These are phyloP conservation scores for Meloidogyne hapla DNA, from an alignment of 1,140 invertebrate species.

Conservation along the genomic window DNA sequence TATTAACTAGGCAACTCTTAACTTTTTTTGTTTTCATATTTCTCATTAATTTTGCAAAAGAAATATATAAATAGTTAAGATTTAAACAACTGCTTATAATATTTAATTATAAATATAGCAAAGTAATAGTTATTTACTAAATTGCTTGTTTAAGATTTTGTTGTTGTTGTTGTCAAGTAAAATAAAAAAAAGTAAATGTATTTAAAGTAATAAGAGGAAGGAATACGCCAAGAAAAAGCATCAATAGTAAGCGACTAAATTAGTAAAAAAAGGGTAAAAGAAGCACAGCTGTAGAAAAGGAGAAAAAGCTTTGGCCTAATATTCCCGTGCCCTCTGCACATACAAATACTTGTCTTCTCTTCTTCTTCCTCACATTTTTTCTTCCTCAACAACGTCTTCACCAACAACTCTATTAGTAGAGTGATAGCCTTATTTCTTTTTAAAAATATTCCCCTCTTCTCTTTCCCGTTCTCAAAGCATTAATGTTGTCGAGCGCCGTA, in stretches of 20 bases:
- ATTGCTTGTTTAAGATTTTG: no score
- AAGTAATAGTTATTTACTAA: no score
- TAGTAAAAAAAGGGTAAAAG: not conserved
- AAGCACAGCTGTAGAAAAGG: not conserved
- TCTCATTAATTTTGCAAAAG: no score
- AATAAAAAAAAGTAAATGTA: no score
- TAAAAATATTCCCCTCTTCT: not conserved
- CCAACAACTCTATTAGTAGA: not conserved
- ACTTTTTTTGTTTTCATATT: no score
- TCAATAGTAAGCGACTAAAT: not conserved
- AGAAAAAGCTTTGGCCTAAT: not conserved
- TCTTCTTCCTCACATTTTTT: not conserved
- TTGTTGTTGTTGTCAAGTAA: no score
- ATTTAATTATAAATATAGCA: no score
- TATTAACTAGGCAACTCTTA: no score
- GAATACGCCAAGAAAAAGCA: not conserved
- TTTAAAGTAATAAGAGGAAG: not conserved
- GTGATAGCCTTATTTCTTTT: not conserved
- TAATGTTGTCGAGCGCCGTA: conserved; percentile 4
- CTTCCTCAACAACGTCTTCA: not conserved
- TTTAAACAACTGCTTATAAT: no score
- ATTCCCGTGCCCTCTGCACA: not conserved
- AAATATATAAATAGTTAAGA: no score
- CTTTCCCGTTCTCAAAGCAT: not conserved
- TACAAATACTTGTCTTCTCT: not conserved